A percentile compares a stretch with the other conserved stretches of the same genome.
Conservation (phyloP, 2,888 invertebrate genomes). For the Synanthedon formicaeformis region DNA sequence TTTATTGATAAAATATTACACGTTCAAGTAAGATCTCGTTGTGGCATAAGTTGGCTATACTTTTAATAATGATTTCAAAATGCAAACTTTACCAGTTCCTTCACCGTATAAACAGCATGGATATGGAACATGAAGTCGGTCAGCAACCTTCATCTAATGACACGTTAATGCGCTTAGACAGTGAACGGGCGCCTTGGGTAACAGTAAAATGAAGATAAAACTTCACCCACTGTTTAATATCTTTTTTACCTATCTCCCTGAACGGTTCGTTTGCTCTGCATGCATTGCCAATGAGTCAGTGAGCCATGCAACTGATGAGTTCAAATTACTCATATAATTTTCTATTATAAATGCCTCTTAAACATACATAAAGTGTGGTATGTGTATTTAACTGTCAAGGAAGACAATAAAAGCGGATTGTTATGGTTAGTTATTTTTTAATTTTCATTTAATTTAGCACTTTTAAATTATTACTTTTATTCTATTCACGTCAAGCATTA, state of each 20-base stretch:
- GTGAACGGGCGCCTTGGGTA: constrained; percentile 45
- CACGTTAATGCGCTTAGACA: constrained; percentile 54
- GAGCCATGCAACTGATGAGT: constrained; percentile 23
- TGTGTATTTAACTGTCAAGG: too few species aligned
- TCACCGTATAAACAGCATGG: constrained; percentile 8
- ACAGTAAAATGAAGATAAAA: constrained; percentile 64
- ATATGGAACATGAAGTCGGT: constrained; percentile 38
- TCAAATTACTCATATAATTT: neutral
- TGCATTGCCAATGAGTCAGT: constrained; percentile 67
- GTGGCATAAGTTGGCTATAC: constrained; percentile 2
- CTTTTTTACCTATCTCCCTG: constrained; percentile 58
- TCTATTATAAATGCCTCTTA: too few species aligned
- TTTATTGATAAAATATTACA: too few species aligned
- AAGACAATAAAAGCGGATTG: too few species aligned
- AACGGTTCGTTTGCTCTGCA: constrained; percentile 55
- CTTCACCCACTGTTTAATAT: constrained; percentile 52
- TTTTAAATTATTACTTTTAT: too few species aligned
- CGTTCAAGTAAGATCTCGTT: too few species aligned
- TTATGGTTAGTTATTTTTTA: too few species aligned
- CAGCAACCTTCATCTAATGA: constrained; percentile 64
- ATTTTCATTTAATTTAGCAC: too few species aligned
- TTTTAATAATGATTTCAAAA: too few species aligned
- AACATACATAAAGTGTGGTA: too few species aligned
- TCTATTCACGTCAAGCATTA: too few species aligned
- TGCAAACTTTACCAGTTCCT: neutral